A percentile compares a stretch with the other conserved stretches of the same genome.
Conservation (phyloP, 2,797 vertebrate species). For the Pseudochirops corinnae region DNA sequence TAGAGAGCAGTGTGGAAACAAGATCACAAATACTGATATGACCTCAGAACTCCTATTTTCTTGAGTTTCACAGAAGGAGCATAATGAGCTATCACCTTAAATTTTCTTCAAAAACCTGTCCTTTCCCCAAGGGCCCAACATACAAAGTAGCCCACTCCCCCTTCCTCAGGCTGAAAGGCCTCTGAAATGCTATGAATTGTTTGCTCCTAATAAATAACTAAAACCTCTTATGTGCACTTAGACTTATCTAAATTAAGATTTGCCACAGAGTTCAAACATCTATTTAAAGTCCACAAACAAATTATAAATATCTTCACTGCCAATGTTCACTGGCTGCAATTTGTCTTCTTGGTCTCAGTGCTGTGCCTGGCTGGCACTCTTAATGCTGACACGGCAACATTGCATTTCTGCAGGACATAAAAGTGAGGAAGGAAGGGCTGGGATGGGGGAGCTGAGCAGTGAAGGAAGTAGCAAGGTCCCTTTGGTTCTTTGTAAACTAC, state of each 20-base stretch:
- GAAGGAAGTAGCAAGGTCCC: conserved; percentile 41
- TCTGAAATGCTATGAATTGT: conserved; percentile 1
- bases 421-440: conserved; percentile 47
- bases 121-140: conserved; percentile 40
- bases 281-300: conserved; percentile 59
- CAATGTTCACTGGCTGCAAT: conserved; percentile 12
- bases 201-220: conserved; percentile 13
- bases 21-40: conserved; percentile 43
- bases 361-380: conserved; percentile 12
- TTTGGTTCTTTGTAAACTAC: conserved; percentile 35
- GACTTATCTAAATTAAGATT: conserved; percentile 60
- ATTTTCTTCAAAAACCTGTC: conserved; percentile 41
- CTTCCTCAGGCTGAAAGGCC: background rate
- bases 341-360: conserved; percentile 44
- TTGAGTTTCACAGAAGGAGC: conserved; percentile 53
- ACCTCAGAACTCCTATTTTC: conserved; percentile 48
- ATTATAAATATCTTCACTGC: conserved; percentile 64
- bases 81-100: conserved; percentile 52
- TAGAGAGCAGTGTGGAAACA: conserved; percentile 35
- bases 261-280: conserved; percentile 48
- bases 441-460: conserved; percentile 21
- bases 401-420: conserved; percentile 13
- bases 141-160: background rate
- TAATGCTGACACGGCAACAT: conserved; percentile 49
- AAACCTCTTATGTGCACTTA: conserved; percentile 41